Evolutionary conservation across 2,113 vertebrate species (phyloP).

Genomic region (Leiothrix lutea): DNA sequence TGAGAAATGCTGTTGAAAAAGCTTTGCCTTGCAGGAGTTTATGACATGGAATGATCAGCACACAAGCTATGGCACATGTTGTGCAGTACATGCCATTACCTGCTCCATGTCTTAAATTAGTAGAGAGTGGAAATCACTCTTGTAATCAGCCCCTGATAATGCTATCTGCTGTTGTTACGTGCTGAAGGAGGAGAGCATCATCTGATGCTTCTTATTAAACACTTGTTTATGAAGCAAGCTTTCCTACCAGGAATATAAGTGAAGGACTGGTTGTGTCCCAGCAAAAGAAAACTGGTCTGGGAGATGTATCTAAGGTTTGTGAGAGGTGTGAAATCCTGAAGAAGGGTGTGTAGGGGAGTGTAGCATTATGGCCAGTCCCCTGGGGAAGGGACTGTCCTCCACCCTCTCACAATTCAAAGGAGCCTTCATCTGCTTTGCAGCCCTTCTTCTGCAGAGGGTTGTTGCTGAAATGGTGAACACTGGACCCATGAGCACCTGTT

Average conservation of each 20-base stretch:
- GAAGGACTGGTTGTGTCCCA: not conserved
- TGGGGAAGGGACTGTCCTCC: not conserved
- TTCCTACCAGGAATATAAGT: not conserved
- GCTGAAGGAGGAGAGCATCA: not conserved
- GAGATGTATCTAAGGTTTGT: not conserved
- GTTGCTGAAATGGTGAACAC: not conserved
- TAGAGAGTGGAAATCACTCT: not conserved
- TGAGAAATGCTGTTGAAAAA: not conserved
- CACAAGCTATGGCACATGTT: not conserved
- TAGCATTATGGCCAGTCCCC: not conserved
- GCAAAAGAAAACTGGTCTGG: not conserved
- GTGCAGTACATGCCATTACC: not conserved
- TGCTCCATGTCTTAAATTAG: not conserved
- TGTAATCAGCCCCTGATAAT: not conserved
- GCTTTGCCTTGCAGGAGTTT: not conserved
- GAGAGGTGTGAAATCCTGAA: not conserved
- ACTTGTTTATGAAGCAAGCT: not conserved
- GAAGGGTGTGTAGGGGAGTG: not conserved
- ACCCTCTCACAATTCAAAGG: not conserved
- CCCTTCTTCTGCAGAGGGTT: not conserved
- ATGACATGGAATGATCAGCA: not conserved
- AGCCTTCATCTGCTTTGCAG: not conserved
- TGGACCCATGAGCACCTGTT: not conserved
- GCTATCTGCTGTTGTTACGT: not conserved
- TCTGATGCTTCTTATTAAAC: constrained; percentile 17